These are phyloP conservation scores for Megalops atlanticus DNA, from an alignment of 2,113 vertebrate genomes.

Conservation along the genomic window DNA sequence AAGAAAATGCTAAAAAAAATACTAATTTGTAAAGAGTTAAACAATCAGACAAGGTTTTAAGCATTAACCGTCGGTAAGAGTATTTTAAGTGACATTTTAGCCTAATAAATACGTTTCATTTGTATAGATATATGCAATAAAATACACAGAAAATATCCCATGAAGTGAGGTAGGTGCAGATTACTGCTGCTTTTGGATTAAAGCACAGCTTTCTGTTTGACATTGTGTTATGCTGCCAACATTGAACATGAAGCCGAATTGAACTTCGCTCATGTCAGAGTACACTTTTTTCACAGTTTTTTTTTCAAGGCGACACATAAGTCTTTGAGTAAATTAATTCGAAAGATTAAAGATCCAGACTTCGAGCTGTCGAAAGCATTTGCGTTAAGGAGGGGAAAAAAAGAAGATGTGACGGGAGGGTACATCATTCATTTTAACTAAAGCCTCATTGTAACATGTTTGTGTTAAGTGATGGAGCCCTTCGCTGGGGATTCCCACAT, in stretches of 20 bases:
- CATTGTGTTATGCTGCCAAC: no score
- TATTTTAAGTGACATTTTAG: no score
- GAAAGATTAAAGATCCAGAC: not conserved
- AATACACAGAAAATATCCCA: not conserved
- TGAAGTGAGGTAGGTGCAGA: not conserved
- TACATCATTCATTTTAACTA: not conserved
- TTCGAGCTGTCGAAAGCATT: not conserved
- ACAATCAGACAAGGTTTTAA: no score
- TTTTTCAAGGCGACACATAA: no score
- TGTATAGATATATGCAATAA: not conserved
- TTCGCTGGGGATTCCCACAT: conserved; percentile 17
- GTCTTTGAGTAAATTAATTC: not conserved
- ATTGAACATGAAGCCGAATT: no score
- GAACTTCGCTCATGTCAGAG: no score
- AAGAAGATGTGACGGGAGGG: not conserved
- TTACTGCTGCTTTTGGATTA: not conserved
- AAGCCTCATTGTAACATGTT: conserved; percentile 21
- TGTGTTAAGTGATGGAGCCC: conserved; percentile 13
- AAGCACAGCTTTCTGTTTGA: no score
- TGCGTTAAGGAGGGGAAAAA: not conserved
- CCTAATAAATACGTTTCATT: not conserved
- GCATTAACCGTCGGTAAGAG: no score
- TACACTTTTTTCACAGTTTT: no score
- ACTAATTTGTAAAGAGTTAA: no score
- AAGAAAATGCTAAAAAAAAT: no score